Base-by-base conservation (phyloP, 2,888 invertebrate genomes). In the Calameuta pallipes region DNA sequence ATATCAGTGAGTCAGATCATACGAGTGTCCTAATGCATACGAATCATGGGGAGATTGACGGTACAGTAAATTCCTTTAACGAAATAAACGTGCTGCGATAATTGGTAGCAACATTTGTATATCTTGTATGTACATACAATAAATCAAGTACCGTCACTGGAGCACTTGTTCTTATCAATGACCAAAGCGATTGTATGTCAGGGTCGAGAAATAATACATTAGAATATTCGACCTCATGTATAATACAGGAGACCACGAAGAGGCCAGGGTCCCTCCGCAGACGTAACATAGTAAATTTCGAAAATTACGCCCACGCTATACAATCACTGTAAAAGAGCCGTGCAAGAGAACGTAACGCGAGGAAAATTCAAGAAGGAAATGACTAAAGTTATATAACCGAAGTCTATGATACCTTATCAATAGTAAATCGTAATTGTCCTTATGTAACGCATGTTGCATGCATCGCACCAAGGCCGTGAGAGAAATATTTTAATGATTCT, bases 1-100 rank as follows among this genome's bases (percentile, higher is more conserved):
- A 74, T 79, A 82, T 83, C 83, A 82, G 9, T 56, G 23, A 56
- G 2, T 56, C 56, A 23, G 9, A 56, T 56, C 2, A 56, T 56
- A 56, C 9, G 56, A 56, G 9, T 2, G 9, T 23, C 9, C 56
- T 6, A 9, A 56, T 23, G 56, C 23, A 56, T 56, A 56, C 56
- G 23, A 23, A 56, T 23, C 23, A 23, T 56, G 23, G 23, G 9
- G 9, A 56, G 23, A 9, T 2, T 23, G 9, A 23, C 56, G 9
- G 23, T 56, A 56, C 23, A 56, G 56, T 56, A 56, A 6, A 56
- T 23, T 23, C 23, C 23, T 56, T 56, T 56, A 56, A 56, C 23
- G 9, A 56, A 56, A 23, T 15, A 15, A 41, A 41, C 41, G 4
- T 13, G 15, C 15, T 41, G 41, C 41, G 15, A 41, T 23, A 41